Evolutionary conservation across 2,113 vertebrate species (phyloP).

Genomic region (Syrrhaptes paradoxus): DNA sequence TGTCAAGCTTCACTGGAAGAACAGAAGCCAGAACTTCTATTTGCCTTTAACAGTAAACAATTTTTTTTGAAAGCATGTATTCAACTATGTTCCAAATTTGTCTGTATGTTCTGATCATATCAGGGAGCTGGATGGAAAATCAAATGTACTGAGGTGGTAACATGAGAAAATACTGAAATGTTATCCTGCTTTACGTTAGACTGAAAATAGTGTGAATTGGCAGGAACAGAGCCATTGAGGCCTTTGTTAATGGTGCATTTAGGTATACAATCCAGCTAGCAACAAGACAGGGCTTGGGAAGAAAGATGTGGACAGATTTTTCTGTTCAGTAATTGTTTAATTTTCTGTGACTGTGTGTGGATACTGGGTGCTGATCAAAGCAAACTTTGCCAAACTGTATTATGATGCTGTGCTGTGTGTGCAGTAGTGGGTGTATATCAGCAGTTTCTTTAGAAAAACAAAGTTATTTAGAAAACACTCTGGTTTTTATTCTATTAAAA

Average conservation of each 20-base stretch:
- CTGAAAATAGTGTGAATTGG: neutral
- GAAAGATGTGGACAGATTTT: neutral
- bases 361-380: neutral
- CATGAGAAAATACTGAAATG: neutral
- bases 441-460: neutral
- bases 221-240: neutral
- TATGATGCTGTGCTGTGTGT: neutral
- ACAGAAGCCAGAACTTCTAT: neutral
- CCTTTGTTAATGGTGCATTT: neutral
- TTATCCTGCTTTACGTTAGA: neutral
- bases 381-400: neutral
- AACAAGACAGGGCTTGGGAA: too few species aligned
- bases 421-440: neutral
- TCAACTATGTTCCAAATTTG: rapidly evolving
- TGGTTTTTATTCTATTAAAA: neutral
- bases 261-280: rapidly evolving
- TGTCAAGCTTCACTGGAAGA: neutral
- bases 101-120: rapidly evolving
- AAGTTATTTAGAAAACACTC: neutral
- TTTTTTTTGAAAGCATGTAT: neutral
- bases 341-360: neutral
- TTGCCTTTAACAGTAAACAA: neutral
- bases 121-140: neutral
- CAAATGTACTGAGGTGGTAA: neutral
- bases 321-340: neutral